Percentiles rank a stretch among this genome's conserved stretches.
Evolutionary conservation across 2,797 vertebrate species (phyloP).

Genomic region (Manis javanica): DNA sequence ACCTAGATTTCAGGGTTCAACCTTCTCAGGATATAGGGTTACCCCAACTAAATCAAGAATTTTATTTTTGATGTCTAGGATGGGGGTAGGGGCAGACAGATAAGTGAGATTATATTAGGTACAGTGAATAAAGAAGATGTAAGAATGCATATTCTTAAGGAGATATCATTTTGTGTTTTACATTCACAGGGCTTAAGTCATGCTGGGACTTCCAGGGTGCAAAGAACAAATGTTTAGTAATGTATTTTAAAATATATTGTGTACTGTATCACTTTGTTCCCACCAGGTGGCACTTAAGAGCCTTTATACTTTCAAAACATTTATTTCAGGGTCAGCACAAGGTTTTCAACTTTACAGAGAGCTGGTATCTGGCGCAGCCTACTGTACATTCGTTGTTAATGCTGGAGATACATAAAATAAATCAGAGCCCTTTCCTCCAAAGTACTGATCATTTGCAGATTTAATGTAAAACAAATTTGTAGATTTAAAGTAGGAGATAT

Average conservation of each 20-base stretch:
- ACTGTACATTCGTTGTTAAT: background rate
- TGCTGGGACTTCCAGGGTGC: background rate
- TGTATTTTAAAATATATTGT: background rate
- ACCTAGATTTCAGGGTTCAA: background rate
- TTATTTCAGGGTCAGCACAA: background rate
- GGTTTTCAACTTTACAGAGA: background rate
- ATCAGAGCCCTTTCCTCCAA: background rate
- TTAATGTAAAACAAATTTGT: slow-evolving; percentile 27
- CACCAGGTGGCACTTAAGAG: slow-evolving; percentile 39
- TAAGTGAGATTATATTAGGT: background rate
- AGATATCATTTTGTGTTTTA: background rate
- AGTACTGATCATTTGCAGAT: background rate
- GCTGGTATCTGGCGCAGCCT: background rate
- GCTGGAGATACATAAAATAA: background rate
- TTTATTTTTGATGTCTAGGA: background rate
- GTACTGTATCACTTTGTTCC: background rate
- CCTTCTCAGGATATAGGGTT: background rate
- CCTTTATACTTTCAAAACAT: background rate
- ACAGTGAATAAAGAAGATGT: background rate
- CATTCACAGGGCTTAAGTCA: background rate
- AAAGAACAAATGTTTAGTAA: background rate
- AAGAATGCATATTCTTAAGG: background rate
- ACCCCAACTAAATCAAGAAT: background rate
- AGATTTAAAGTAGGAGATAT: background rate
- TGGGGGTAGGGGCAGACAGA: background rate